Percentiles rank a stretch among this genome's conserved stretches.
Conservation (phyloP, 2,888 invertebrate species). For the Argynnis bischoffii region DNA sequence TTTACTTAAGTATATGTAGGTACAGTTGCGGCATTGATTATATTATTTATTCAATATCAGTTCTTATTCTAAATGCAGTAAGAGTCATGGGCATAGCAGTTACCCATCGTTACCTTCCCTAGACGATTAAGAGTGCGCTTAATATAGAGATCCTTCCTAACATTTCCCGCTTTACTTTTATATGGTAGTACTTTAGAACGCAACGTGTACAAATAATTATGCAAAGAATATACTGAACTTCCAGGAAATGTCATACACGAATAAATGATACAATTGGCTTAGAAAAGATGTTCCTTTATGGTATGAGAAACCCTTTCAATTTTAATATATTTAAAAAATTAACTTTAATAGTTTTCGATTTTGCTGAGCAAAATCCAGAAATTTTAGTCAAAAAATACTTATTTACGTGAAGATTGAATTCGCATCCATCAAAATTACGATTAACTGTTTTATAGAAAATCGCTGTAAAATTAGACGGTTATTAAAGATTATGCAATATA, state of each 20-base stretch:
- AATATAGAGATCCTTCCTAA: conserved; percentile 25
- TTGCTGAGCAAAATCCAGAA: no score
- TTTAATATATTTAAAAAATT: no score
- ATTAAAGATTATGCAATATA: no score
- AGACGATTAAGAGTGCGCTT: conserved; percentile 22
- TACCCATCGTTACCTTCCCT: conserved; percentile 24
- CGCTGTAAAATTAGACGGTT: no score
- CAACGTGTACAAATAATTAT: conserved; percentile 19
- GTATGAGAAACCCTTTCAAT: no score
- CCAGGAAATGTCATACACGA: background rate
- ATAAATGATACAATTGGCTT: background rate
- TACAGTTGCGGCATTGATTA: background rate
- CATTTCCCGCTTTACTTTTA: conserved; percentile 22
- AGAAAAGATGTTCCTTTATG: no score
- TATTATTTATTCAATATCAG: background rate
- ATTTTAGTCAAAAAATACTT: no score
- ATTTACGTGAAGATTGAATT: no score
- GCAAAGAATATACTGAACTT: conserved; percentile 1
- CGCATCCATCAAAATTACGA: no score
- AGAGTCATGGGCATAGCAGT: conserved; percentile 9
- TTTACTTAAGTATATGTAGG: background rate
- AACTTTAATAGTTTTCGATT: no score
- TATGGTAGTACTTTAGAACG: conserved; percentile 22
- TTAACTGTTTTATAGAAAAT: no score
- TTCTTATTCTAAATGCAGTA: background rate